Base-by-base conservation (phyloP, 2,797 vertebrate genomes). In the Leontocebus nigricollis region DNA sequence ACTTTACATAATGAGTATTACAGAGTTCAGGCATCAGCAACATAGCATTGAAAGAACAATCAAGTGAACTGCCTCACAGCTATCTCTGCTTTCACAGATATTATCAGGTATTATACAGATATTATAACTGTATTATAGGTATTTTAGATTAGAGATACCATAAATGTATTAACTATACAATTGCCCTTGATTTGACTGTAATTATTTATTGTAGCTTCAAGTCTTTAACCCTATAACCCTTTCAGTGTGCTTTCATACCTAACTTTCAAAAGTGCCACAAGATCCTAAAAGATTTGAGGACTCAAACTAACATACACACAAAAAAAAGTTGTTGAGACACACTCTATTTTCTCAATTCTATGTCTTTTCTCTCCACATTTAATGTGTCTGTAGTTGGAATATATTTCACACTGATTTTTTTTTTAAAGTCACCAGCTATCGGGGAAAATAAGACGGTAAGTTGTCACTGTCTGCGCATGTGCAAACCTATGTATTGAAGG, bases 401-500 rank as follows among this genome's bases (percentile, higher is more conserved):
- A n/a, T 86, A 86, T 64, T 96, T 92, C 84, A 72, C 5, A 86
- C 61, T 24, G 75, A 55, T 86, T 48, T 86, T 90, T 92, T 85
- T 52, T 92, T 89, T 87, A 70, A 95, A 67, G 27, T 64, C 79
- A 39, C 4, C 85, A 72, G 48, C 24, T 7, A 7, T 39, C 36
- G 36, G 41, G 48, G 70, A 57, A 88, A 77, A 67, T n/a, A 50
- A 88, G 15, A 75, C 3, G 15, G 24, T 59, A 79, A 17, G 9
- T 64, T 44, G 52, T 88, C n/a, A 89, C 12, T 92, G 48, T 93
- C 48, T 83, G 17, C 0, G 0, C 61, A 70, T 90, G 46, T 75
- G 64, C 76, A 96, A 93, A 94, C 57, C 33, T 93, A 76, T 36
- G 33, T 94, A 33, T 89, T 73, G 44, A 87, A 87, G n/a, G 59